Evolutionary conservation across 35 echinoderm and acorn worm species (phyloP), one percentile per base, ranked within the genome.

Genomic region (Anneissia japonica): DNA sequence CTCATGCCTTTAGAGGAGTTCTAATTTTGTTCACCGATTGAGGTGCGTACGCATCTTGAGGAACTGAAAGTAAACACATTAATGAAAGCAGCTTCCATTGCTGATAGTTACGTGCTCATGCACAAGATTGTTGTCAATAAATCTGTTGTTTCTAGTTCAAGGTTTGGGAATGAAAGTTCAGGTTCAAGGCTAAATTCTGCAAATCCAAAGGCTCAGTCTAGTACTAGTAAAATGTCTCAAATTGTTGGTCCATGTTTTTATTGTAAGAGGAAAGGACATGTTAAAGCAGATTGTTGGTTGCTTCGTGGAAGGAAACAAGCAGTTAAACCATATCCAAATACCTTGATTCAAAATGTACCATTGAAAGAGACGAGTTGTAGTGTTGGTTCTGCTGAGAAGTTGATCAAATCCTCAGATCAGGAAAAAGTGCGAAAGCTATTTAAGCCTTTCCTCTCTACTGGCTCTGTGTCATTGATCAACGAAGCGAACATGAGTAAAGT

Each of bases 71-170:
- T 81, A 16, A 37, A 81, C 14, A 23, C 34, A 36, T 9, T 81
- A 37, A 35, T 38, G 35, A 35, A 81, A 39, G 79, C 79, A 81
- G 79, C 79, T 39, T 29, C 40, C 11, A 81, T 81, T 35, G 79
- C 79, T 81, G 79, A 81, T 39, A 39, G 38, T 39, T 81, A 81
- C 38, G 79, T 81, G 79, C 41, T 81, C 29, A 43, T 14, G 14
- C 14, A 43, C 40, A 43, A 43, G 14, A n/a, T n/a, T n/a, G n/a
- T n/a, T n/a, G n/a, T n/a, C n/a, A n/a, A n/a, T n/a, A n/a, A n/a
- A 14, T 43, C 40, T 43, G 40, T 43, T 43, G 40, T 43, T 43
- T 6, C 4, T 43, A 14, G 4, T 43, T 14, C 40, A 43, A 43
- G 40, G 40, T 6, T 14, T 43, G 40, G 4, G 4, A 43, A 6